Evolutionary conservation across 2,888 invertebrate species (phyloP).

Genomic region (Hypsopygia costalis): DNA sequence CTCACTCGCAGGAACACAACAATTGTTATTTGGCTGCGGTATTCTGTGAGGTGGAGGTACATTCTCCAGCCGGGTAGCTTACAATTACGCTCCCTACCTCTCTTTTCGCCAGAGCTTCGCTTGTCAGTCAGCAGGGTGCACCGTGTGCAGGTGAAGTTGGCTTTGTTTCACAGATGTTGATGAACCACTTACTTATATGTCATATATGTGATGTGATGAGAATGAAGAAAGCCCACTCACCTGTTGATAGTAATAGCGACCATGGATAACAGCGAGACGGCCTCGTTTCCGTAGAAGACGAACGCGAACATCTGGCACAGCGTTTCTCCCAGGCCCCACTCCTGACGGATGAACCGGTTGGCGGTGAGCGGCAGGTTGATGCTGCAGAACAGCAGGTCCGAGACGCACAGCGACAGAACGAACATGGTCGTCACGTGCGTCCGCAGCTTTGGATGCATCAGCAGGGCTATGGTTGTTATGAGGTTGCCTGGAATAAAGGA

Average conservation of each 20-base stretch:
- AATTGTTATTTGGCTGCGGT: too few species aligned
- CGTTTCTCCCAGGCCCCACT: slow-evolving; percentile 89
- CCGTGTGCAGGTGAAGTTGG: too few species aligned
- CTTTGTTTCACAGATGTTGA: too few species aligned
- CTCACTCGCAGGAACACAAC: too few species aligned
- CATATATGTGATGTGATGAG: too few species aligned
- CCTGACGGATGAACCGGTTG: slow-evolving; percentile 88
- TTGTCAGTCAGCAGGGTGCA: too few species aligned
- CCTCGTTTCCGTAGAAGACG: slow-evolving; percentile 94
- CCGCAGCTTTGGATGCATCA: slow-evolving; percentile 88
- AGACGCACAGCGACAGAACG: slow-evolving; percentile 91
- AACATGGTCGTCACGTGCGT: slow-evolving; percentile 93
- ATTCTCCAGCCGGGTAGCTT: too few species aligned
- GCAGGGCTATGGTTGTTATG: slow-evolving; percentile 88
- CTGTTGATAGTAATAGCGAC: slow-evolving; percentile 94
- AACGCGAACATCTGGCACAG: slow-evolving; percentile 93
- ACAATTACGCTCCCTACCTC: too few species aligned
- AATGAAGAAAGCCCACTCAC: slow-evolving; percentile 66
- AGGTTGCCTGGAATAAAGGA: slow-evolving; percentile 85
- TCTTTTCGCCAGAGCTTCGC: too few species aligned
- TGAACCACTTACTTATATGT: too few species aligned
- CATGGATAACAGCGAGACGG: slow-evolving; percentile 92
- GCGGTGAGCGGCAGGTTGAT: slow-evolving; percentile 93
- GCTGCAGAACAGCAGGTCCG: slow-evolving; percentile 91
- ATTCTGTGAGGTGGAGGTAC: too few species aligned